A percentile compares a stretch with the other conserved stretches of the same genome.
Conservation (phyloP, 2,113 vertebrate genomes). For the Serilophus lunatus region DNA sequence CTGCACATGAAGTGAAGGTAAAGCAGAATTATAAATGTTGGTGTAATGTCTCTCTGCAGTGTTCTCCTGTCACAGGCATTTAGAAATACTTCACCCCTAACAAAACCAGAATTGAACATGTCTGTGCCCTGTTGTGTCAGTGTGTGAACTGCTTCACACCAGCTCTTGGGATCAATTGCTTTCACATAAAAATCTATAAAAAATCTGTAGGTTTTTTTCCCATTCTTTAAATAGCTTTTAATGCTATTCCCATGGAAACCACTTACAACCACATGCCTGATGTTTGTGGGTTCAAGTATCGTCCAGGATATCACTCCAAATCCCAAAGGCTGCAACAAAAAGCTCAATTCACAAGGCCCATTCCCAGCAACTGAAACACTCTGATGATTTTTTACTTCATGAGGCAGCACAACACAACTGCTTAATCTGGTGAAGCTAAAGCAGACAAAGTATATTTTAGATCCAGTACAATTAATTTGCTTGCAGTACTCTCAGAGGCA, state of each 20-base stretch:
- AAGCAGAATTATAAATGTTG: background rate
- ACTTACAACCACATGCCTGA: background rate
- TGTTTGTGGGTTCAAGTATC: background rate
- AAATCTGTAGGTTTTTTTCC: background rate
- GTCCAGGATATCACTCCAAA: background rate
- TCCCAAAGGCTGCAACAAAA: background rate
- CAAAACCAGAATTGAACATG: background rate
- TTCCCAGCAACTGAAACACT: background rate
- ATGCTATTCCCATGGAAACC: conserved; percentile 39
- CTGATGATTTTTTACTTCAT: background rate
- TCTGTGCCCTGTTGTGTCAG: background rate
- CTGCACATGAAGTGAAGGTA: background rate
- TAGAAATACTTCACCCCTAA: background rate
- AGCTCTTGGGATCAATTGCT: background rate
- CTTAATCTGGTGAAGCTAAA: background rate
- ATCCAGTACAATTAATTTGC: background rate
- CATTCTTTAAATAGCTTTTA: background rate
- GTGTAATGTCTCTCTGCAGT: background rate
- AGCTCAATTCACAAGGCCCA: background rate
- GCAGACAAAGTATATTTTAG: background rate
- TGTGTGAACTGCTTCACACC: background rate
- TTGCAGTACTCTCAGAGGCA: background rate
- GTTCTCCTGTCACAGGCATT: background rate
- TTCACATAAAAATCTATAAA: background rate
- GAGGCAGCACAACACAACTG: background rate